Percentiles rank a stretch among this genome's conserved stretches.
phyloP scores from a whole-genome alignment of 2,888 invertebrate species.

The Patella ulyssiponensis region DNA sequence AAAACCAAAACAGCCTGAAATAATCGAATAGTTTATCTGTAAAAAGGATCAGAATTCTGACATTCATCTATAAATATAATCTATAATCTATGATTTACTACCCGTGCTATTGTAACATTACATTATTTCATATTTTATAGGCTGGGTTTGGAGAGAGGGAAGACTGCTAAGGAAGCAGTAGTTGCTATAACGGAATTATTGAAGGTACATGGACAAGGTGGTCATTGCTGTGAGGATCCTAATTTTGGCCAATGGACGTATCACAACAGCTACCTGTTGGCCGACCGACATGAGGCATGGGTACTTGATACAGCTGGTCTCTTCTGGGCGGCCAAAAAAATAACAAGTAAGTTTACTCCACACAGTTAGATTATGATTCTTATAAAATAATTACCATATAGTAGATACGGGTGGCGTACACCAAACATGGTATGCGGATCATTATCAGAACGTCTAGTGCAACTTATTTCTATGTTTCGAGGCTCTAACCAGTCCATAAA shows the following conservation, averaged over 20 bases:
- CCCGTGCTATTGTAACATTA: background rate
- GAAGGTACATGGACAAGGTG: slow-evolving; percentile 81
- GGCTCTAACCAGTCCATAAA: too few relatives aligned
- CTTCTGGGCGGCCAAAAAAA: slow-evolving; percentile 83
- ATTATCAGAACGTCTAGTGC: too few relatives aligned
- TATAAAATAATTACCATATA: background rate
- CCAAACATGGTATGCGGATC: too few relatives aligned
- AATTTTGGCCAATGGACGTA: slow-evolving; percentile 75
- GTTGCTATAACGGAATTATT: slow-evolving; percentile 79
- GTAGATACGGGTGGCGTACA: too few relatives aligned
- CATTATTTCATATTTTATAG: slow-evolving; percentile 71
- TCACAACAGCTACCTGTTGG: slow-evolving; percentile 84
- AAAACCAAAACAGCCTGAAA: too few relatives aligned
- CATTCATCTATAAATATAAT: too few relatives aligned
- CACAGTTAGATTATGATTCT: background rate
- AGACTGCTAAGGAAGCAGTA: slow-evolving; percentile 79
- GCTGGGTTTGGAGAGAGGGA: slow-evolving; percentile 81
- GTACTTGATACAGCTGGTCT: slow-evolving; percentile 83
- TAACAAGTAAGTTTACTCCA: slow-evolving; percentile 73
- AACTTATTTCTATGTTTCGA: too few relatives aligned
- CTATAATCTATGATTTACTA: too few relatives aligned
- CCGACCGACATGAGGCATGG: slow-evolving; percentile 82
- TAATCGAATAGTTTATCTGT: too few relatives aligned
- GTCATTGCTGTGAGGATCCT: slow-evolving; percentile 78
- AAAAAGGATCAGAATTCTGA: too few relatives aligned